Conservation (phyloP, 2,797 vertebrate species). For the Amniataba percoides region DNA sequence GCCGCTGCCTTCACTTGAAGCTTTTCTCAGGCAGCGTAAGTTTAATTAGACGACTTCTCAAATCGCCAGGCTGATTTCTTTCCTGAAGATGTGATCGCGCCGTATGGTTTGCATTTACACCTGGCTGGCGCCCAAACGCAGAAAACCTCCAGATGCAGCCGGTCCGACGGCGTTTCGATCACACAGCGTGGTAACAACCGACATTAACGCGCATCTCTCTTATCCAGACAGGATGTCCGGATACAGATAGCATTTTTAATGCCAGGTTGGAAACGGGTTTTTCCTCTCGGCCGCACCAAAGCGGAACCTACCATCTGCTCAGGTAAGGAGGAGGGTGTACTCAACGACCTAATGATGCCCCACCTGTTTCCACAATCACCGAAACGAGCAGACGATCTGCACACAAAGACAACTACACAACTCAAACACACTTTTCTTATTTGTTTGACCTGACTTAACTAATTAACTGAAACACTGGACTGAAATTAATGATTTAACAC, state of each 20-base stretch:
- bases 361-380: slow-evolving; percentile 5
- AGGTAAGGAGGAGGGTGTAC: not conserved
- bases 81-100: not conserved
- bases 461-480: not conserved
- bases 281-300: not conserved
- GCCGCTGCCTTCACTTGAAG: too few species aligned
- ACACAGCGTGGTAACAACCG: not conserved
- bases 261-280: not conserved
- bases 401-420: not conserved
- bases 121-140: not conserved
- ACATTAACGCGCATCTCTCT: not conserved
- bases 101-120: not conserved
- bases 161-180: not conserved
- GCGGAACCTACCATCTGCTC: not conserved
- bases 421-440: not conserved
- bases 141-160: not conserved
- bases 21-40: too few species aligned
- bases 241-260: not conserved
- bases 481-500: not conserved
- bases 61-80: too few species aligned
- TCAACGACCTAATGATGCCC: slow-evolving; percentile 6
- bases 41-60: too few species aligned
- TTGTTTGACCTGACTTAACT: not conserved
- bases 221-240: not conserved
- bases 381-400: not conserved